Evolutionary conservation across 2,797 vertebrate species (phyloP).

Genomic region (Amazona finschi): DNA sequence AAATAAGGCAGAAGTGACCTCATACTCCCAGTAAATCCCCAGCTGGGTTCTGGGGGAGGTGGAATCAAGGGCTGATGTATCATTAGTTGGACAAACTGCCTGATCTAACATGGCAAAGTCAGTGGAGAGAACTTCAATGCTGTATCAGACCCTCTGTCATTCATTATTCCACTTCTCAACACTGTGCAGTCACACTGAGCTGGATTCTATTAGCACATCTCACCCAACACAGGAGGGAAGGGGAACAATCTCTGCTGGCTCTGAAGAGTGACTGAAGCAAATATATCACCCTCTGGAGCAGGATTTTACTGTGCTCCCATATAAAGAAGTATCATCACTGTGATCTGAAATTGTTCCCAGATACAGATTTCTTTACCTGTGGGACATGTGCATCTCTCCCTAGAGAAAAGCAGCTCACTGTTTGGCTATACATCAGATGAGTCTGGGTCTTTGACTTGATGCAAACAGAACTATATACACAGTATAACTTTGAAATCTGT

Average conservation of each 20-base stretch:
- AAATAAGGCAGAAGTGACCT: slow-evolving; percentile 1
- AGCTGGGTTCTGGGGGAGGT: neutral
- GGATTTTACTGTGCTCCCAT: neutral
- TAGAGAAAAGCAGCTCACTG: neutral
- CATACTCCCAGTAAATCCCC: neutral
- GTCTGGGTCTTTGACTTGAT: neutral
- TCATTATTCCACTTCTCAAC: neutral
- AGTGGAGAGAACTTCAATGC: neutral
- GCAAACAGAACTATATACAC: neutral
- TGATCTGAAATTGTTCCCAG: neutral
- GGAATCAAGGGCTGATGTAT: neutral
- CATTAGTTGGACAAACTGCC: neutral
- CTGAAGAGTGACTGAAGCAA: neutral
- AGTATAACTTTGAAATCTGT: neutral
- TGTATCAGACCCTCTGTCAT: neutral
- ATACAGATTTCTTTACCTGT: neutral
- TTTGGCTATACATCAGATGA: neutral
- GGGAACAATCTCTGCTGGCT: neutral
- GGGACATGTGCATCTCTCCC: neutral
- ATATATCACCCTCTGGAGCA: neutral
- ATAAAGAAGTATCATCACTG: neutral
- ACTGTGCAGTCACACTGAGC: neutral
- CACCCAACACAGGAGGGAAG: neutral
- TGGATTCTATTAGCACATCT: neutral
- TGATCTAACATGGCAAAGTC: neutral